phyloP scores from a whole-genome alignment of 2,888 invertebrate species.

The Leptopilina syphax region DNA sequence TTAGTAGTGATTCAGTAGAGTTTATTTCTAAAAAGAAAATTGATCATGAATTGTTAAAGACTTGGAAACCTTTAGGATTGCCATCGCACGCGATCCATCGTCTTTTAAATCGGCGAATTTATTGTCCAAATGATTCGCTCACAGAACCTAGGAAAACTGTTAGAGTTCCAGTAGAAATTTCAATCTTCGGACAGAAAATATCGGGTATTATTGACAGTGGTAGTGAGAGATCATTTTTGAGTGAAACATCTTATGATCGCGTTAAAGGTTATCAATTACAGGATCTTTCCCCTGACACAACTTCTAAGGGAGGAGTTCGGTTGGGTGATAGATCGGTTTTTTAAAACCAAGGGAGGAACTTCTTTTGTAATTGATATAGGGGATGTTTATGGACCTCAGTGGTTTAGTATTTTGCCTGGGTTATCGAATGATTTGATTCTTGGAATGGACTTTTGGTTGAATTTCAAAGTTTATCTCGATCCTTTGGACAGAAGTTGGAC shows the following conservation, averaged over 20 bases:
- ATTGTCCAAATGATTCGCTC: neutral
- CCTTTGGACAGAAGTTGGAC: constrained; percentile 41
- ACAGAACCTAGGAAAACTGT: neutral
- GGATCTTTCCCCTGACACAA: neutral
- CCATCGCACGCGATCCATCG: neutral
- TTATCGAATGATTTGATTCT: constrained; percentile 40
- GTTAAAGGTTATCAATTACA: neutral
- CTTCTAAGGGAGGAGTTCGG: neutral
- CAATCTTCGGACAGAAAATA: neutral
- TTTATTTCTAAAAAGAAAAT: too few relatives aligned
- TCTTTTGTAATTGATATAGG: constrained; percentile 43
- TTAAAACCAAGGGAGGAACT: neutral
- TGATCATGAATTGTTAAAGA: too few relatives aligned
- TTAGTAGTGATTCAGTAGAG: too few relatives aligned
- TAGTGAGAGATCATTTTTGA: constrained; percentile 1
- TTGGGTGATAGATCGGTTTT: neutral
- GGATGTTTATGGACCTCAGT: constrained; percentile 48
- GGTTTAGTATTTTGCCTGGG: constrained; percentile 39
- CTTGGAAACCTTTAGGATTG: neutral
- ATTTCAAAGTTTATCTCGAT: constrained; percentile 46
- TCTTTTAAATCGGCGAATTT: neutral
- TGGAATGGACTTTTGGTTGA: constrained; percentile 49
- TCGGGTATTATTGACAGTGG: neutral
- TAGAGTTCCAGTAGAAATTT: neutral
- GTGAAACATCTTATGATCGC: neutral